Evolutionary conservation across 1,140 invertebrate species (phyloP), one percentile per base, ranked within the genome.

Genomic region (Streblospio benedicti): DNA sequence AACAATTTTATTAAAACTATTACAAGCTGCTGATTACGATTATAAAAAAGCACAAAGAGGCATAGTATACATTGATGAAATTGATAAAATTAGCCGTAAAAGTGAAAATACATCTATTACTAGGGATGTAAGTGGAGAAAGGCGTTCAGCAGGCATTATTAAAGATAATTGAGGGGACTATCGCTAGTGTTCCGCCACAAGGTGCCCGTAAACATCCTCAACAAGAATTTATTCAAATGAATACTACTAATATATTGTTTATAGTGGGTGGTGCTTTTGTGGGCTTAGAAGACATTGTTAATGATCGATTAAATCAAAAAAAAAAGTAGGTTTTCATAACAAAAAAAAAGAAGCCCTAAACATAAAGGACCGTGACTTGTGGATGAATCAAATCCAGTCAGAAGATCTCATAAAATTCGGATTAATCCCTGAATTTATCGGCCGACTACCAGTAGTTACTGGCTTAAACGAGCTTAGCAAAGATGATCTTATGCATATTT

Each of bases 11-110:
- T 18, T 20, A 4, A 30, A 33, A 28, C n/a, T 58, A 9, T 53
- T 55, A 4, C 30, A 20, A 4, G 45, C 9, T 2, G 1, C 51
- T 2, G 18, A 56, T 18, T 25, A 33, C n/a, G 28, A 56, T n/a
- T n/a, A 23, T 18, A 33, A 2, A 2, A 2, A n/a, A 23, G 44
- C 57, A 1, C 28, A 56, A 33, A 4, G 1, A 9, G 57, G 93
- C 25, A 98, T 99, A 63, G 93, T 99, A n/a, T 99, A 98, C 76
- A 80, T 99, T 55, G 96, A 99, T 76, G 96, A 99, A 80, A 92
- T 99, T 18, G 97, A 99, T 76, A 99, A 99, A 83, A 98, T 99
- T 64, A 93, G 93, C 4, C 93, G 93, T 30, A 93, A 97, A 2
- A 91, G 93, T 31, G 93, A 93, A n/a, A 94, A 96, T 68, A 92